A percentile compares a stretch with the other conserved stretches of the same genome.
These are phyloP conservation scores for Herpailurus yagouaroundi DNA, from an alignment of 2,113 vertebrate genomes.

Conservation along the genomic window DNA sequence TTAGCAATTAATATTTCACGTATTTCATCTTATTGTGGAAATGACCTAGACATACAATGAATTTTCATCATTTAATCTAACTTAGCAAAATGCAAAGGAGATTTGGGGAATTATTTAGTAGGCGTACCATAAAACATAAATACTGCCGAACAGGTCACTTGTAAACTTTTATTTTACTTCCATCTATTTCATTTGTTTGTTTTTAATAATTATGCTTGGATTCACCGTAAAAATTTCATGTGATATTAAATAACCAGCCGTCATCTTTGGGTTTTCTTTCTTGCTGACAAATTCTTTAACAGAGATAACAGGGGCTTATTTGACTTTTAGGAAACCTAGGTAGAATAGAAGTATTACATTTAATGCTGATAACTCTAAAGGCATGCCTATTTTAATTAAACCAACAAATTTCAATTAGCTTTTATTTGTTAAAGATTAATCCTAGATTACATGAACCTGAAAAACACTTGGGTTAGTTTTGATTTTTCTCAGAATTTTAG, in stretches of 20 bases:
- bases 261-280: not conserved
- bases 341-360: not conserved
- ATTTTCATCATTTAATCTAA: not conserved
- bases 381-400: not conserved
- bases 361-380: not conserved
- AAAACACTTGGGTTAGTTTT: not conserved
- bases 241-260: not conserved
- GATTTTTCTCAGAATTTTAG: not conserved
- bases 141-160: not conserved
- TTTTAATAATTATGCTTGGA: not conserved
- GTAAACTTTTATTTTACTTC: not conserved
- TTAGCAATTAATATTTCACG: not conserved
- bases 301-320: not conserved
- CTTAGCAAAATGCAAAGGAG: not conserved
- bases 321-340: not conserved
- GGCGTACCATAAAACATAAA: not conserved
- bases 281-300: not conserved
- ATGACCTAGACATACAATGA: not conserved
- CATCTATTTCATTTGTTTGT: not conserved
- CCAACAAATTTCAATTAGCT: not conserved
- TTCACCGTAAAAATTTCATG: not conserved
- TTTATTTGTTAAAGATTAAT: not conserved
- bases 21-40: not conserved
- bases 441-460: not conserved
- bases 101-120: not conserved